Evolutionary conservation across 2,888 invertebrate genomes (phyloP).

Genomic region (Glyphotaelius pellucidus): DNA sequence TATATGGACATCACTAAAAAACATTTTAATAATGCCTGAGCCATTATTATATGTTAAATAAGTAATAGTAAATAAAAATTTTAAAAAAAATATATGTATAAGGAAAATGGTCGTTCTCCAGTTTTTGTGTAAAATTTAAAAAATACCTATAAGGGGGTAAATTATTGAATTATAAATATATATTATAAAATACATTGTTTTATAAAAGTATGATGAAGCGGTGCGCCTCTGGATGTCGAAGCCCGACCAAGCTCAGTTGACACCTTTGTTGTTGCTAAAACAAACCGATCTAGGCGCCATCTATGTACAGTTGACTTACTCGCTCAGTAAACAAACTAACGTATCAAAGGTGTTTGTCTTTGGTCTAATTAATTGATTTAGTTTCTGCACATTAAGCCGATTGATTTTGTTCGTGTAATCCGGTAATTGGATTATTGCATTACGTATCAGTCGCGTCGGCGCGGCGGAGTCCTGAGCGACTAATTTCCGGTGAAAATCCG

Average conservation of each 20-base stretch:
- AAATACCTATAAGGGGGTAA: too few relatives aligned
- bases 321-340: slow-evolving; percentile 47
- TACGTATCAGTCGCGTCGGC: background rate
- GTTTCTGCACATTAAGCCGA: slow-evolving; percentile 20
- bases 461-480: background rate
- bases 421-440: slow-evolving; percentile 17
- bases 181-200: too few relatives aligned
- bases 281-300: slow-evolving; percentile 50
- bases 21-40: too few relatives aligned
- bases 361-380: slow-evolving; percentile 45
- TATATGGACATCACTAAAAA: too few relatives aligned
- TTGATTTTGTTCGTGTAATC: slow-evolving; percentile 31
- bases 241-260: background rate
- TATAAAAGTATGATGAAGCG: too few relatives aligned
- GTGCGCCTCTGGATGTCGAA: background rate
- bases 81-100: too few relatives aligned
- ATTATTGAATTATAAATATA: too few relatives aligned
- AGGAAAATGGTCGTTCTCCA: too few relatives aligned
- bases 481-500: background rate
- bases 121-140: too few relatives aligned
- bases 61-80: too few relatives aligned
- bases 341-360: slow-evolving; percentile 51
- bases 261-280: slow-evolving; percentile 33
- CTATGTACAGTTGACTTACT: slow-evolving; percentile 49
- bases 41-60: too few relatives aligned